Percentiles rank a stretch among this genome's conserved stretches.
These are phyloP conservation scores for Julus scandinavius DNA, from an alignment of 2,888 invertebrate species.

Conservation along the genomic window DNA sequence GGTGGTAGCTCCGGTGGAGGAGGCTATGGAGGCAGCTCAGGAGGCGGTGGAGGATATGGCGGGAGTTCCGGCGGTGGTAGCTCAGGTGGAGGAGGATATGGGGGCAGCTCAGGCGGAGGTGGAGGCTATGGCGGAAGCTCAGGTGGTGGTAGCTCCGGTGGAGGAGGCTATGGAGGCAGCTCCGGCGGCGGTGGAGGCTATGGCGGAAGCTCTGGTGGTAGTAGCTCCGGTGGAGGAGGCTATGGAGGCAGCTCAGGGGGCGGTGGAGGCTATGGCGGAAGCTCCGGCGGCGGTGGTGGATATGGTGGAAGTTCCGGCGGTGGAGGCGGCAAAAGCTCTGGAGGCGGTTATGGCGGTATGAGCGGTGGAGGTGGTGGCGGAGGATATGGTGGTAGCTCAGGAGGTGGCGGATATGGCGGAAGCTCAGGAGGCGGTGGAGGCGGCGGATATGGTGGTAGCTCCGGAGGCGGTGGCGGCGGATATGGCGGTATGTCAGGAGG, in stretches of 20 bases:
- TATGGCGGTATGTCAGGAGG: neutral
- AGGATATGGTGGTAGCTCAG: neutral
- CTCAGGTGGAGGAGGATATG: neutral
- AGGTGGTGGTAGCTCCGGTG: neutral
- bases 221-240: slow-evolving; percentile 3
- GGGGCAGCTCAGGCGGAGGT: neutral
- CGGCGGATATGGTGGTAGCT: neutral
- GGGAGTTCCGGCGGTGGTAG: neutral
- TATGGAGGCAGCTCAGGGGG: neutral
- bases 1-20: neutral
- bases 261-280: slow-evolving; percentile 47
- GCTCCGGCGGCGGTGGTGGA: neutral
- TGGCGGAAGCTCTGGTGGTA: slow-evolving; percentile 20
- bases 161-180: neutral
- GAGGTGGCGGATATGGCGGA: neutral
- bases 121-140: neutral
- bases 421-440: neutral
- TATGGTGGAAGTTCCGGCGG: too few relatives aligned
- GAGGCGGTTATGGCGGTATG: neutral
- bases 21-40: neutral
- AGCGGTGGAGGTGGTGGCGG: neutral
- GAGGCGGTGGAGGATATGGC: neutral
- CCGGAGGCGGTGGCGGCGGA: neutral
- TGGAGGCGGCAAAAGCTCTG: neutral
- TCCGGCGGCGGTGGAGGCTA: slow-evolving; percentile 13